Percentiles rank a stretch among this genome's conserved stretches.
phyloP scores from a whole-genome alignment of 2,888 invertebrate genomes.

The Salticus scenicus region DNA sequence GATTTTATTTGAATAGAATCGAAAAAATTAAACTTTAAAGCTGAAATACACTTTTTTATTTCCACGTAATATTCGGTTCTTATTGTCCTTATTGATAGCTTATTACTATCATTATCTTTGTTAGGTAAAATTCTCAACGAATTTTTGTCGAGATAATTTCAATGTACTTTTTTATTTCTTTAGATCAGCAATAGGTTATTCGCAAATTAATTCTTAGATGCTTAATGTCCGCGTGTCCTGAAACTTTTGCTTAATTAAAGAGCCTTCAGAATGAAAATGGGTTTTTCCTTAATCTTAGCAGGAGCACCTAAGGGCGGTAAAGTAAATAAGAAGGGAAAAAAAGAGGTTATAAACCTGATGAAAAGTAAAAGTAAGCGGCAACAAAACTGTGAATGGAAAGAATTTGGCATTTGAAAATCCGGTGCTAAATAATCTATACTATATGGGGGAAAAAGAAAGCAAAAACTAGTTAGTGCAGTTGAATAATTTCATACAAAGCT shows the following conservation, averaged over 20 bases:
- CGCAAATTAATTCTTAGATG: too few species aligned
- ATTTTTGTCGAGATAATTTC: too few species aligned
- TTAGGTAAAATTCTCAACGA: too few species aligned
- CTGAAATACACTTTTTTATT: too few species aligned
- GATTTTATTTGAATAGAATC: too few species aligned
- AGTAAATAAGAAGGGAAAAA: neutral
- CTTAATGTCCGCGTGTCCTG: neutral
- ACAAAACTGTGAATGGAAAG: neutral
- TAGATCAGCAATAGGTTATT: too few species aligned
- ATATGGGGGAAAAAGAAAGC: neutral
- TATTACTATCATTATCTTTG: too few species aligned
- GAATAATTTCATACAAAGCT: neutral
- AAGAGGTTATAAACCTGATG: neutral
- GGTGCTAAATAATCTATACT: neutral
- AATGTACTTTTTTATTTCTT: too few species aligned
- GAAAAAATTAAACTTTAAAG: too few species aligned
- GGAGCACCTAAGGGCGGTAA: neutral
- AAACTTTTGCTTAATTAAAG: neutral
- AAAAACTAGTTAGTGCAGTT: conserved; percentile 5
- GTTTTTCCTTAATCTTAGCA: neutral
- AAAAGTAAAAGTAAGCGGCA: neutral
- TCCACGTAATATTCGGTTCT: too few species aligned
- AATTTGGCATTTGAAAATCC: neutral
- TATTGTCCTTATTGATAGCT: too few species aligned
- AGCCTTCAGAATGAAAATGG: neutral